Evolutionary conservation across 1,140 invertebrate genomes (phyloP).

Genomic region (Brachionus paranguensis): DNA sequence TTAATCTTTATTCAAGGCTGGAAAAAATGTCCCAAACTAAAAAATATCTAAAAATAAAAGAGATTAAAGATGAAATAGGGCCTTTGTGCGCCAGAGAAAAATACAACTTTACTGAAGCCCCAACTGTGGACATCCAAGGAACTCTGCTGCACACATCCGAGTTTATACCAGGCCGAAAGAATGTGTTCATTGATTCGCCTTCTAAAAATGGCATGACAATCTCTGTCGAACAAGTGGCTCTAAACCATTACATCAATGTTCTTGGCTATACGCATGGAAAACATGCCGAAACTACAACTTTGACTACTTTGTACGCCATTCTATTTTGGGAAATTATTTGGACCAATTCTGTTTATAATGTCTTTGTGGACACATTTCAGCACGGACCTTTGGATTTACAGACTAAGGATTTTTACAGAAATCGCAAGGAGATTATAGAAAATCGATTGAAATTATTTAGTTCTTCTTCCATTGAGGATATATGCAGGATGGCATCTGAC

Average conservation of each 20-base stretch:
- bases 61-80: conserved; percentile 46
- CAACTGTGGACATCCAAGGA: conserved; percentile 42
- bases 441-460: conserved; percentile 51
- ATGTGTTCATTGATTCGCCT: conserved; percentile 46
- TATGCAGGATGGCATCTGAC: conserved; percentile 53
- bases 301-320: conserved; percentile 63
- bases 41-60: conserved; percentile 13
- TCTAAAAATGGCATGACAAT: conserved; percentile 47
- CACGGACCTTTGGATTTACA: conserved; percentile 65
- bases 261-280: conserved; percentile 59
- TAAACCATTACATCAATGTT: conserved; percentile 56
- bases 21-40: conserved; percentile 21
- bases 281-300: conserved; percentile 67
- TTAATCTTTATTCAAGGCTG: background rate
- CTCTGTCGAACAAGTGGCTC: conserved; percentile 58
- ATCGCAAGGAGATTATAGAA: conserved; percentile 61
- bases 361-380: conserved; percentile 65
- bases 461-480: conserved; percentile 46
- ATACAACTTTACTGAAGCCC: conserved; percentile 42
- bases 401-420: conserved; percentile 62
- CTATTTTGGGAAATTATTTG: conserved; percentile 74
- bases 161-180: conserved; percentile 45
- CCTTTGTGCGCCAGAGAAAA: conserved; percentile 41
- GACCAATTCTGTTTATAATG: conserved; percentile 60
- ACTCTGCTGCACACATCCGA: conserved; percentile 41